Conservation (phyloP, 2,797 vertebrate genomes). For the Eulemur albifrons region DNA sequence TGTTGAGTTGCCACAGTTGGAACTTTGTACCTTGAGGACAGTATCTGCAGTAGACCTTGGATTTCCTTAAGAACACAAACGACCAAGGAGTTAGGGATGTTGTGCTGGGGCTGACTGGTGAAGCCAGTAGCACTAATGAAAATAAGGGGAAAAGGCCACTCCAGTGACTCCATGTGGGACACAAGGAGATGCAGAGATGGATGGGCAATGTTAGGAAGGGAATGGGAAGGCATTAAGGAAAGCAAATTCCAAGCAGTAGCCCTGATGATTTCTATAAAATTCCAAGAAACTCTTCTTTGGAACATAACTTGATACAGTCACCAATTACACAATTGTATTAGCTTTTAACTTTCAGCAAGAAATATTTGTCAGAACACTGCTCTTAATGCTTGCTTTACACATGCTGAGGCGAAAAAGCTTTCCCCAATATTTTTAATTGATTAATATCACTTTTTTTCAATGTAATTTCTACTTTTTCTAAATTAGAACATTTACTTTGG, state of each 20-base stretch:
- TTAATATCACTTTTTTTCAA: not conserved
- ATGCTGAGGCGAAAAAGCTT: not conserved
- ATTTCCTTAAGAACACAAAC: not conserved
- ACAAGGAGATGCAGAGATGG: not conserved
- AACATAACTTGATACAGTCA: not conserved
- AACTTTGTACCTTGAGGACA: not conserved
- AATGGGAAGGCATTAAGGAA: not conserved
- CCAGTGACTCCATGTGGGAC: not conserved
- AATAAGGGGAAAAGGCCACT: not conserved
- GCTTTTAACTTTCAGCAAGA: not conserved
- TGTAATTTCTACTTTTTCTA: not conserved
- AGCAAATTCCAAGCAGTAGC: not conserved
- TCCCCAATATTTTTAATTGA: conserved; percentile 1
- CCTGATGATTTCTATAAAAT: not conserved
- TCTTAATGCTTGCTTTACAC: not conserved
- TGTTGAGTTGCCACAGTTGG: not conserved
- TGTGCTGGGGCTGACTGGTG: not conserved
- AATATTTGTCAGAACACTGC: not conserved
- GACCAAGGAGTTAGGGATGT: not conserved
- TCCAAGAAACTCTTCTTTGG: not conserved
- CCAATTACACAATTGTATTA: not conserved
- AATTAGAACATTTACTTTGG: conserved; percentile 16
- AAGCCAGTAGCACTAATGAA: not conserved
- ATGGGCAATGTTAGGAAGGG: not conserved
- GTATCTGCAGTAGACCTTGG: not conserved